Evolutionary conservation across 2,888 invertebrate genomes (phyloP).

Genomic region (Sussaba pulchella): DNA sequence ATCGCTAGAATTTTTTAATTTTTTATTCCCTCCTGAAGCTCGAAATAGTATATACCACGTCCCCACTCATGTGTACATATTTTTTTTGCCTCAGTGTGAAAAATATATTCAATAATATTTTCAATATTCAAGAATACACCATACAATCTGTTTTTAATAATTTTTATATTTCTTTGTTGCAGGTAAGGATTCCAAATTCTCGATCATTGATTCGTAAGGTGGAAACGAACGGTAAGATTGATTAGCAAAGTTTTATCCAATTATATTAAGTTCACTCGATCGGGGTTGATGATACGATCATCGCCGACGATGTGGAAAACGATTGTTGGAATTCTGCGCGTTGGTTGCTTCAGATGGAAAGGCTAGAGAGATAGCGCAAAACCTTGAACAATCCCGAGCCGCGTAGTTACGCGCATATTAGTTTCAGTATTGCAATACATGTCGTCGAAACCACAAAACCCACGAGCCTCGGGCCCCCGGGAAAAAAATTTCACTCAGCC

Average conservation of each 20-base stretch:
- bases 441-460: constrained; percentile 78
- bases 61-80: too few species aligned
- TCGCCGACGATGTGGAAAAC: constrained; percentile 14
- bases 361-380: constrained; percentile 64
- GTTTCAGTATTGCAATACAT: constrained; percentile 56
- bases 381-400: constrained; percentile 78
- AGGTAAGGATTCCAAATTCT: constrained; percentile 73
- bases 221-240: constrained; percentile 36
- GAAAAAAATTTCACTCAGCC: constrained; percentile 76
- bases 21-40: too few species aligned
- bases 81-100: too few species aligned
- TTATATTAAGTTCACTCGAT: constrained; percentile 7
- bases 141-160: constrained; percentile 27
- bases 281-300: constrained; percentile 36
- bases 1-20: too few species aligned
- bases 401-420: constrained; percentile 62
- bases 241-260: not conserved
- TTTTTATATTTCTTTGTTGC: constrained; percentile 71
- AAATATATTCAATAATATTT: too few species aligned
- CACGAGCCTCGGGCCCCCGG: constrained; percentile 64
- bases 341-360: constrained; percentile 68
- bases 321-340: constrained; percentile 54
- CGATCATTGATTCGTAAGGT: constrained; percentile 28
- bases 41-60: too few species aligned
- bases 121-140: too few species aligned